Percentiles rank a stretch among this genome's conserved stretches.
Evolutionary conservation across 2,113 vertebrate species (phyloP).

Genomic region (Stigmatopora nigra): DNA sequence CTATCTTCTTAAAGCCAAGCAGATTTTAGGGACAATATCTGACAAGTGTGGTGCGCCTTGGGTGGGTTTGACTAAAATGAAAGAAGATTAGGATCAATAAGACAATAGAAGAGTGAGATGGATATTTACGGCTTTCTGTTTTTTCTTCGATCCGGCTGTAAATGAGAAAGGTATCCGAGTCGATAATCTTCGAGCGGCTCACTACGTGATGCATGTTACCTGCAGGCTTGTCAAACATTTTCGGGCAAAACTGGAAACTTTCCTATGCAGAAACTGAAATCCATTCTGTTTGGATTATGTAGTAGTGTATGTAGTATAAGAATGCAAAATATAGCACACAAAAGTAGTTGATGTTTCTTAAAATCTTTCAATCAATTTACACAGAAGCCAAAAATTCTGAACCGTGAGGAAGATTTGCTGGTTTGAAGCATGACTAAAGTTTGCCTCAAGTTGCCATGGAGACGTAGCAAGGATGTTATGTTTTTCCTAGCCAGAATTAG

Average conservation of each 20-base stretch:
- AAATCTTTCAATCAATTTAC: not conserved
- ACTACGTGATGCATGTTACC: slow-evolving; percentile 36
- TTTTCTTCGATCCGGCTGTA: slow-evolving; percentile 43
- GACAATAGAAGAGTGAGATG: slow-evolving; percentile 49
- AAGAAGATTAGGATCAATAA: slow-evolving; percentile 53
- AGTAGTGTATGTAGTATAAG: too few species aligned
- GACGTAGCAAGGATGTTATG: not conserved
- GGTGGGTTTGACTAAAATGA: slow-evolving; percentile 49
- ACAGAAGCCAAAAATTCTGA: not conserved
- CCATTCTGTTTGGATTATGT: not conserved
- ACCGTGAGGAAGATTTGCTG: not conserved
- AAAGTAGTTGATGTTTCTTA: not conserved
- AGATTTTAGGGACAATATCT: slow-evolving; percentile 27
- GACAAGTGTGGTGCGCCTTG: slow-evolving; percentile 27
- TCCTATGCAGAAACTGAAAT: slow-evolving; percentile 29
- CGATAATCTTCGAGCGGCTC: slow-evolving; percentile 39
- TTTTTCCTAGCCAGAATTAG: not conserved
- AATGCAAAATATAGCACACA: slow-evolving; percentile 8
- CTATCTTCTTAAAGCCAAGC: slow-evolving; percentile 17
- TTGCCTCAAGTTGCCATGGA: not conserved
- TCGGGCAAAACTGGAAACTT: slow-evolving; percentile 27
- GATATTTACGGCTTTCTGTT: slow-evolving; percentile 14
- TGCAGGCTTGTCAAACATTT: slow-evolving; percentile 28
- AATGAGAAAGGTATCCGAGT: slow-evolving; percentile 59
- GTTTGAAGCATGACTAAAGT: not conserved